Evolutionary conservation across 1,140 invertebrate species (phyloP), one percentile per base, ranked within the genome.

Genomic region (Eurosta solidaginis): DNA sequence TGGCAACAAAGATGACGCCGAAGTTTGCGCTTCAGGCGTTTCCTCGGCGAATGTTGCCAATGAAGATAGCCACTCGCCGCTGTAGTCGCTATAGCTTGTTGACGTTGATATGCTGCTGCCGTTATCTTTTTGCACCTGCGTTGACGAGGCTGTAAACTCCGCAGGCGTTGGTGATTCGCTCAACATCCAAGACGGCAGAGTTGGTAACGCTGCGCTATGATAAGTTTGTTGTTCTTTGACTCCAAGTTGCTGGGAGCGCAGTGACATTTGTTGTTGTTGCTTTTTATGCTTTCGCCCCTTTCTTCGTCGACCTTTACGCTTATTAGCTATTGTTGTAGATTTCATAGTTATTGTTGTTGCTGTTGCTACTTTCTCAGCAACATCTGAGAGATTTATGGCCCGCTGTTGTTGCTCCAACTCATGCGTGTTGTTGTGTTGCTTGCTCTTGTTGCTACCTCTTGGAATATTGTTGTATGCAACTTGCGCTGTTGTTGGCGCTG

Each of bases 281-380:
- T 77, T 50, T 22, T 76, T 68, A 20, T 47, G 78, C 9, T 50
- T 27, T 17, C 63, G 49, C 9, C 17, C 36, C 79, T 84, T 86
- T 86, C 83, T 86, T 83, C 84, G 82, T 45, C 83, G 80, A 12
- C 84, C 81, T 49, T 86, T 86, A 75, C 81, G 83, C 54, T 83
- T 84, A 73, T 47, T 83, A 52, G 82, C 82, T 49, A 82, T 49
- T 44, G 83, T 79, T 40, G 80, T 81, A 77, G 82, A 36, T 59
- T 29, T 79, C 25, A 33, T 73, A 40, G n/a, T 73, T 20, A 78
- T 79, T 80, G 81, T 73, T 45, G 79, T 77, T 44, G 63, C 59
- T 68, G 77, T 77, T 1, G 75, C 63, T 49, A 54, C 42, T 76
- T 73, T 45, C 9, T 17, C 25, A 22, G 22, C 42, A 17, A 63